Base-by-base conservation (phyloP, 2,888 invertebrate species). In the Ophioninae sp. region DNA sequence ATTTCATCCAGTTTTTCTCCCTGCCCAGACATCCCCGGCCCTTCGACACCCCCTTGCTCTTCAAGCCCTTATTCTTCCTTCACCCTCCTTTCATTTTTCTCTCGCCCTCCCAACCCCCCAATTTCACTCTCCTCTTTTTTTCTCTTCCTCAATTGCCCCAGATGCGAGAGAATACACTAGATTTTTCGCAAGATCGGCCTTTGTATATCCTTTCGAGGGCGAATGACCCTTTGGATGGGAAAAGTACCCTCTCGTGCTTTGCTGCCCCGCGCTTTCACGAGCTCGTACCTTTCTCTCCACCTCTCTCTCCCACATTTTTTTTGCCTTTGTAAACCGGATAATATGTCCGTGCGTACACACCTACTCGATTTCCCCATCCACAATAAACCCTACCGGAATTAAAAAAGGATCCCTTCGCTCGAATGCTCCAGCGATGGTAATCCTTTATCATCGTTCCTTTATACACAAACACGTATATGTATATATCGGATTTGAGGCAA, bases 1-100 rank as follows among this genome's bases (percentile, higher is more conserved):
- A 84, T 81, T 84, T 79, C 84, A 81, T 84, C 84, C 84, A 81
- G 75, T 84, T 84, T 84, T 84, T 84, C 84, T 81, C 78, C 78
- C 81, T 81, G 67, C 68, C 67, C 20, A 50, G 50, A 50, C 50
- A 50, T 50, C 50, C 13, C 44, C 13, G 44, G 7, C 41, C 72
- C 79, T 57, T 56, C 69, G 17, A 57, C 69, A 20, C 50, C 21
- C 39, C 61, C 50, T 61, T 13, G 20, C 56, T 61, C 37, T 50
- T 21, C 50, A 30, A 41, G 59, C 57, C 61, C 74, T 59, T 10
- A 23, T 37, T n/a, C 13, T n/a, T 72, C 41, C 13, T n/a, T 72
- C 41, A 30, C 1, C 59, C 59, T 59, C 7, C 17, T 41, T 20
- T 39, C 20, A 37, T n/a, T 21, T 61, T 72, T 21, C 56, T 17